Evolutionary conservation across 1,140 invertebrate genomes (phyloP).

Genomic region (Coelopa frigida): DNA sequence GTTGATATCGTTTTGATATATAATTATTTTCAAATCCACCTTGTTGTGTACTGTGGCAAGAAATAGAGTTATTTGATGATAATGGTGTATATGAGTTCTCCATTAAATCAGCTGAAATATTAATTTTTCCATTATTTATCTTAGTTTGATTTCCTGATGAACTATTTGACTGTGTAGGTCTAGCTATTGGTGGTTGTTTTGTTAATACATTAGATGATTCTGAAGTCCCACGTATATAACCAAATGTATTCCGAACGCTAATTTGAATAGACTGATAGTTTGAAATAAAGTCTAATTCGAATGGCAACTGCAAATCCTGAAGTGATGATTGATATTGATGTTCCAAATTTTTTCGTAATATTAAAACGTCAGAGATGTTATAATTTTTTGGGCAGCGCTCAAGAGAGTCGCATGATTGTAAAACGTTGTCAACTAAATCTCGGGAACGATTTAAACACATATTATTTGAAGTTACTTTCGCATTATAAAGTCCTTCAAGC

Average conservation of each 20-base stretch:
- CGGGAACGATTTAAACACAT: constrained; percentile 86
- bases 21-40: no score
- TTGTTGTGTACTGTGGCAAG: no score
- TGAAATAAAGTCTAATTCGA: constrained; percentile 91
- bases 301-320: constrained; percentile 74
- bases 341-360: constrained; percentile 92
- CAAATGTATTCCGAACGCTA: constrained; percentile 91
- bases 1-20: no score
- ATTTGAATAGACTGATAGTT: constrained; percentile 94
- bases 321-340: constrained; percentile 79
- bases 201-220: constrained; percentile 20
- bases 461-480: constrained; percentile 79
- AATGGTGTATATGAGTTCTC: no score
- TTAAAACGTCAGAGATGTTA: constrained; percentile 64
- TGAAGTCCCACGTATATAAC: constrained; percentile 72
- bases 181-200: constrained; percentile 37
- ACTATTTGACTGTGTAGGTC: constrained; percentile 38
- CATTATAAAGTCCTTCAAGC: constrained; percentile 84
- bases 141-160: no score
- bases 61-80: no score
- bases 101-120: no score
- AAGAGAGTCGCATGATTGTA: constrained; percentile 88
- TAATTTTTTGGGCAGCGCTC: constrained; percentile 86
- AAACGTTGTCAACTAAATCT: constrained; percentile 89
- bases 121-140: no score